Evolutionary conservation across 2,113 vertebrate genomes (phyloP), one percentile per base, ranked within the genome.

Genomic region (Corythornis madagascariensis): DNA sequence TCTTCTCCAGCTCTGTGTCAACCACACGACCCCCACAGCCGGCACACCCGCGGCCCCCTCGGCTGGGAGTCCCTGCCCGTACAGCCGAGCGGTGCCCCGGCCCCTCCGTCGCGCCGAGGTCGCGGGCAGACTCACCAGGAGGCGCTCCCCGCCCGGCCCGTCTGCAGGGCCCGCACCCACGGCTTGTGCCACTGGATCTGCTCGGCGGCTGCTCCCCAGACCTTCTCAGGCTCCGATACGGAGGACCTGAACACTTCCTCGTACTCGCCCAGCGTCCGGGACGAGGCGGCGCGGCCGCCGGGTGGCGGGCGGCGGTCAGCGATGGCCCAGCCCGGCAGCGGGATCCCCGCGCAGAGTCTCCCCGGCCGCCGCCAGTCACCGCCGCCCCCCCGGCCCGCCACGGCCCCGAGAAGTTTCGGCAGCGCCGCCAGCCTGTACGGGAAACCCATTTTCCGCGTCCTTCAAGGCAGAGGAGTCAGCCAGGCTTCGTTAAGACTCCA

Each of bases 151-250:
- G 74, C 52, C 8, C 85, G 47, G 69, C 38, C 89, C 73, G 67
- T 89, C 47, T 97, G 96, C 40, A 98, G 75, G 13, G 85, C 94
- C 70, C 96, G 96, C 33, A 89, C 92, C 98, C 98, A 98, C 31
- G 97, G 97, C 81, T 97, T 97, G 95, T 95, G 88, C 98, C 98
- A 98, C 52, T 86, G 93, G 85, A 98, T 97, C 88, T 93, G 86
- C 70, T 92, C 72, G 2, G 98, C 97, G 1, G 96, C 97, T 69
- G 96, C 90, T 10, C 95, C 97, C 97, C 98, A 98, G 5, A 97
- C 86, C 19, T 88, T 76, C 90, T 97, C 97, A 0, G 98, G 98
- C 67, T 98, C 97, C 1, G 50, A 42, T 90, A 97, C 61, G 4
- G 96, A 97, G 24, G 86, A 77, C 29, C 90, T 61, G n/a, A 97